Conservation (phyloP, 2,797 vertebrate genomes). For the Hemitrygon akajei region DNA sequence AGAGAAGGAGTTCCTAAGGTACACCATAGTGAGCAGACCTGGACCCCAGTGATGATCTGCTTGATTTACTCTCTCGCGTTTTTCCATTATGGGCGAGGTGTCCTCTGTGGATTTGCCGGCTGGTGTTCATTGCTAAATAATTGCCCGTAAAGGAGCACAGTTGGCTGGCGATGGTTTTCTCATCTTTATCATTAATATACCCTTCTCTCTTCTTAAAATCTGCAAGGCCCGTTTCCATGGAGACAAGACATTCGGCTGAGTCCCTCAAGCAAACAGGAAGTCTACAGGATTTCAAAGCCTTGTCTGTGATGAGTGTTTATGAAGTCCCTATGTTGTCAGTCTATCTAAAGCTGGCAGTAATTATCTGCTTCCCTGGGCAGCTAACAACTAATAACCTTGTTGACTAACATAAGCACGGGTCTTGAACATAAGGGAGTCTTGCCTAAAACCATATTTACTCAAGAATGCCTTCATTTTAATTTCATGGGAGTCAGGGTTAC, state of each 20-base stretch:
- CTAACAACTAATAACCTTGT: constrained; percentile 34
- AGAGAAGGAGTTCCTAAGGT: not conserved
- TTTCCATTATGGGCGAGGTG: not conserved
- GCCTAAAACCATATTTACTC: constrained; percentile 32
- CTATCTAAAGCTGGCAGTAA: constrained; percentile 36
- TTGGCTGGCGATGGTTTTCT: constrained; percentile 48
- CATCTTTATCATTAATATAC: constrained; percentile 46
- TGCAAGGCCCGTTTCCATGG: constrained; percentile 49
- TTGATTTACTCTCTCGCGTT: not conserved
- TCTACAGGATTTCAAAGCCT: constrained; percentile 42
- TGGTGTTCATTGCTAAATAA: not conserved
- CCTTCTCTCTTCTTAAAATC: constrained; percentile 39
- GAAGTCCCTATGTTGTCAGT: constrained; percentile 38
- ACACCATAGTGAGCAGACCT: not conserved
- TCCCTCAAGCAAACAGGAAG: constrained; percentile 47
- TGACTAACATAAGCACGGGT: constrained; percentile 13
- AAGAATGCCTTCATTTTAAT: constrained; percentile 29
- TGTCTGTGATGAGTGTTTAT: constrained; percentile 42
- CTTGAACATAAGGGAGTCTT: not conserved
- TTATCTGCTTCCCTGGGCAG: constrained; percentile 25
- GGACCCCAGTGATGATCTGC: not conserved
- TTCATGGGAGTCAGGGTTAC: not conserved
- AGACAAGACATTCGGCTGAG: constrained; percentile 46
- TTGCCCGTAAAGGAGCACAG: constrained; percentile 37
- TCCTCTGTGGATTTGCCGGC: not conserved